phyloP scores from a whole-genome alignment of 2,797 vertebrate genomes.

The Pangasius djambal region DNA sequence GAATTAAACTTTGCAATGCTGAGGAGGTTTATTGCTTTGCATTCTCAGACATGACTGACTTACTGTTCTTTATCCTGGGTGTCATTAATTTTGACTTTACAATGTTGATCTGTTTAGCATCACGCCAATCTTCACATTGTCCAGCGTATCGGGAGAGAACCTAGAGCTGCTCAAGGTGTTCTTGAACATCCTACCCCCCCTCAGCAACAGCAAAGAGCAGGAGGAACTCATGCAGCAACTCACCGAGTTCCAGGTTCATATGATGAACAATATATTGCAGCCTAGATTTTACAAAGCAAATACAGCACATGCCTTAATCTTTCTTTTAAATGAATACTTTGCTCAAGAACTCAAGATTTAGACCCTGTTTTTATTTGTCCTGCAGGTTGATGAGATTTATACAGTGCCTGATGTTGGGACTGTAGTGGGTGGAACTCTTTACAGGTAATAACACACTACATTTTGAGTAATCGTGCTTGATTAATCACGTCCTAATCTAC shows the following conservation, averaged over 20 bases:
- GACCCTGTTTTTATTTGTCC: conserved; percentile 6
- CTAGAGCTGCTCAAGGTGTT: conserved; percentile 86
- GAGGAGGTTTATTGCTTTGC: background rate
- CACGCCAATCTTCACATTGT: conserved; percentile 86
- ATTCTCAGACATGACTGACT: background rate
- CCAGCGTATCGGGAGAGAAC: conserved; percentile 85
- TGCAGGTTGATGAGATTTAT: conserved; percentile 98
- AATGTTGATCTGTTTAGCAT: conserved; percentile 69
- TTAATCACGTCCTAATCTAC: background rate
- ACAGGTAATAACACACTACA: conserved; percentile 76
- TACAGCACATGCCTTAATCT: background rate
- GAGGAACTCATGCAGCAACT: conserved; percentile 89
- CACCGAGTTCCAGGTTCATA: conserved; percentile 84
- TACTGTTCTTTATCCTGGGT: background rate
- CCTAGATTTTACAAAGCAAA: background rate
- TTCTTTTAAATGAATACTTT: background rate
- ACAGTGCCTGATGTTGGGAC: conserved; percentile 98
- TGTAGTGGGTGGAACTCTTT: conserved; percentile 96
- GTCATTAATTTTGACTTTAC: background rate
- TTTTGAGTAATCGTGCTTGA: background rate
- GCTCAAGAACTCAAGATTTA: background rate
- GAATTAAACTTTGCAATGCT: background rate
- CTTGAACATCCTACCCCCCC: conserved; percentile 85
- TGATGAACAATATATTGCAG: background rate
- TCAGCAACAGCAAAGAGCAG: conserved; percentile 88